Evolutionary conservation across 2,797 vertebrate genomes (phyloP), one percentile per base, ranked within the genome.

Genomic region (Protosalanx chinensis): DNA sequence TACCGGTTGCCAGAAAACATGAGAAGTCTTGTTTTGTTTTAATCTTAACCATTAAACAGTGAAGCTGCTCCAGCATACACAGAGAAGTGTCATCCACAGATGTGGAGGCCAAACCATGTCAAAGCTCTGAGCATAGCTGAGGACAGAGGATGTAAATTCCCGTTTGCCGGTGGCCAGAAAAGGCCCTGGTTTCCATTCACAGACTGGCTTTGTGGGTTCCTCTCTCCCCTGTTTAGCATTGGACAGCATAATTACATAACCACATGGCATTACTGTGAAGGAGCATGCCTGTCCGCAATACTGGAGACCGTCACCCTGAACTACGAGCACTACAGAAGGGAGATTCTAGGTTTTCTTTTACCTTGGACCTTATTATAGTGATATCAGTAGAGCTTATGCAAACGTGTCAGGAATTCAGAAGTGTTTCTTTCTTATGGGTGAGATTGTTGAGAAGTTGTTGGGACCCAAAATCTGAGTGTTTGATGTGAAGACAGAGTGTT

Each of bases 191-290:
- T 70, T 71, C 68, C 72, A 77, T 74, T 71, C 64, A 71, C 64
- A 68, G 68, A 71, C 60, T 30, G 30, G 29, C 29, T 60, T 37
- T 74, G 68, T 64, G 72, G 68, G 68, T 30, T 69, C 27, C 37
- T 67, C 64, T 64, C 64, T 71, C 67, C 59, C 60, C 68, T 63
- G 64, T 59, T 73, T 73, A 74, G 64, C 64, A 64, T 71, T 74
- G 72, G 51, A 30, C 27, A 41, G 72, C 37, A 30, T 64, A 68
- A 77, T 68, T 71, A 77, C 76, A 74, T 71, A 74, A 77, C 76
- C 76, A 77, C 72, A 71, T 64, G 64, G 60, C 68, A 74, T 77
- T 74, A 74, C 27, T 59, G 64, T 58, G 29, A 46, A 53, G 68
- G 72, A 77, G 68, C 72, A 68, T 64, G 72, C 49, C n/a, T 62